phyloP scores from a whole-genome alignment of 2,888 invertebrate species.

The Perizoma affinitatum region DNA sequence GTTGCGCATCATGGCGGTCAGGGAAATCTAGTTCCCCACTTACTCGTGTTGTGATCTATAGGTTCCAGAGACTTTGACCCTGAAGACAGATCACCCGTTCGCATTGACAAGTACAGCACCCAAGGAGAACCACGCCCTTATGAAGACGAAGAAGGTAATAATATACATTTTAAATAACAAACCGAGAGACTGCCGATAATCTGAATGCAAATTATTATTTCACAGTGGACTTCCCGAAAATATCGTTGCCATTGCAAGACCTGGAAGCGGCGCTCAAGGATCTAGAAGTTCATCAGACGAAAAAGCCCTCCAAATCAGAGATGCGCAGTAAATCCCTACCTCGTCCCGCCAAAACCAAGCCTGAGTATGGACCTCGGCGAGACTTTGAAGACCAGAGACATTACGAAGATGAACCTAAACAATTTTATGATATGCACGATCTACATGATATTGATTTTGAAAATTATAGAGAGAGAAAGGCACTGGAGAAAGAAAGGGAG shows the following conservation, averaged over 20 bases:
- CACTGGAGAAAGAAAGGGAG: conserved; percentile 62
- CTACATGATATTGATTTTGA: conserved; percentile 74
- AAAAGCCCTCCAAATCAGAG: conserved; percentile 57
- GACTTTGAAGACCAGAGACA: conserved; percentile 62
- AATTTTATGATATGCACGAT: conserved; percentile 74
- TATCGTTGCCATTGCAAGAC: conserved; percentile 74
- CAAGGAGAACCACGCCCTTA: conserved; percentile 44
- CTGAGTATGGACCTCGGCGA: conserved; percentile 64
- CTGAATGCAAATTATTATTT: background rate
- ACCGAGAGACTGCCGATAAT: too few species aligned
- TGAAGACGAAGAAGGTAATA: conserved; percentile 61
- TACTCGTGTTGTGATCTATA: conserved; percentile 28
- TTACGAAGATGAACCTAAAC: conserved; percentile 67
- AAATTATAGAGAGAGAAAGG: conserved; percentile 78
- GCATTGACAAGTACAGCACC: conserved; percentile 28
- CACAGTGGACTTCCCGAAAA: conserved; percentile 73
- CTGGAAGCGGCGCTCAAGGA: conserved; percentile 74
- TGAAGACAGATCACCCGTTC: conserved; percentile 36
- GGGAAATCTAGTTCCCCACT: too few species aligned
- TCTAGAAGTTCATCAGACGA: conserved; percentile 67
- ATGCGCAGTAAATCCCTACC: conserved; percentile 72
- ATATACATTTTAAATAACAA: too few species aligned
- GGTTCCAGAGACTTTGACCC: conserved; percentile 53
- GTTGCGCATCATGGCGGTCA: too few species aligned
- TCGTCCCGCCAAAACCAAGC: conserved; percentile 60